These are phyloP conservation scores for Chromobotia macracanthus DNA, from an alignment of 2,797 vertebrate species.

Conservation along the genomic window DNA sequence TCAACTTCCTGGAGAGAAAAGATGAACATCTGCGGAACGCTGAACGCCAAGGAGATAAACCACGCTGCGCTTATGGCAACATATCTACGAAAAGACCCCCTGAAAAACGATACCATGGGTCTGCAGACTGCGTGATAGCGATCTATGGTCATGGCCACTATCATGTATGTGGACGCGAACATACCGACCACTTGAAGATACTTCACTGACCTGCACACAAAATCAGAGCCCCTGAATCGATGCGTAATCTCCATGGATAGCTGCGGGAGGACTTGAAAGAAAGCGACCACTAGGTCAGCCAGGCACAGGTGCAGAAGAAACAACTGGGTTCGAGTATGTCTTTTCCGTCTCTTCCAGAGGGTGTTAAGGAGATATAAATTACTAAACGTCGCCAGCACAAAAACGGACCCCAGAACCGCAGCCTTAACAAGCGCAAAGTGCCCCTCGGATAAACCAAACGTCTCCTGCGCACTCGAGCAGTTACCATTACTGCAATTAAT, in stretches of 20 bases:
- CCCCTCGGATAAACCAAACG: conserved; percentile 20
- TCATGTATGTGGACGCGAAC: conserved; percentile 90
- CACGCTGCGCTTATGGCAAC: conserved; percentile 79
- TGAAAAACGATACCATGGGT: conserved; percentile 83
- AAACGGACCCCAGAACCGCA: conserved; percentile 81
- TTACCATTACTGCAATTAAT: conserved; percentile 10
- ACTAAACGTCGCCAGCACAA: conserved; percentile 81
- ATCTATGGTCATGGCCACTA: conserved; percentile 84
- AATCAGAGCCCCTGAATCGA: conserved; percentile 82
- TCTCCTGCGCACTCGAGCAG: conserved; percentile 7
- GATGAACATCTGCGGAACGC: conserved; percentile 87
- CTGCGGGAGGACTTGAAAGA: conserved; percentile 90
- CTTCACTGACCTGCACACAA: conserved; percentile 81
- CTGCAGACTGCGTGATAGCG: conserved; percentile 86
- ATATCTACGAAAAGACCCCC: conserved; percentile 77
- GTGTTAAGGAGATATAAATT: conserved; percentile 82
- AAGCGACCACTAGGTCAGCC: conserved; percentile 82
- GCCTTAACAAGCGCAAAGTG: conserved; percentile 72
- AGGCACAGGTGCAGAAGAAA: conserved; percentile 86
- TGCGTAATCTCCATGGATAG: conserved; percentile 87
- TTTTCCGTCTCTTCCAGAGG: conserved; percentile 83
- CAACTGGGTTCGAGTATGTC: conserved; percentile 83
- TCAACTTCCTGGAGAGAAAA: conserved; percentile 84
- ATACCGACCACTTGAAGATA: conserved; percentile 90
- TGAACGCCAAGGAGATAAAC: conserved; percentile 81